phyloP scores from a whole-genome alignment of 2,888 invertebrate species.

The Timandra comae region DNA sequence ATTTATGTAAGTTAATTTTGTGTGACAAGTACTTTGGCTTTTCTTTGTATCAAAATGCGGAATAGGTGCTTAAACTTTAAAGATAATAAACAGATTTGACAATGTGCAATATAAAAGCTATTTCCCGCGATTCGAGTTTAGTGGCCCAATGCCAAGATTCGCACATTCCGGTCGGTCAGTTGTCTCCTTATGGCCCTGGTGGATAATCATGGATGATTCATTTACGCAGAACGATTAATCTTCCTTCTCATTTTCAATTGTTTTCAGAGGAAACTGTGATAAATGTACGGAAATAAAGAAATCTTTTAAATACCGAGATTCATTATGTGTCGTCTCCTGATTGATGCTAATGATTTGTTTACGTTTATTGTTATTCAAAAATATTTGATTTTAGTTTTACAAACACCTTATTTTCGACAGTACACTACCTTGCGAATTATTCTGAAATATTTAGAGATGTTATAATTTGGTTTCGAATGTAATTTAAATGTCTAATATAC shows the following conservation, averaged over 20 bases:
- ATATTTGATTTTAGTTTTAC: no score
- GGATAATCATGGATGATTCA: slow-evolving; percentile 36
- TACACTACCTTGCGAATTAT: no score
- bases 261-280: neutral
- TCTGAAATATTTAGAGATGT: no score
- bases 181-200: slow-evolving; percentile 39
- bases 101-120: slow-evolving; percentile 45
- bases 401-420: no score
- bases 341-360: neutral
- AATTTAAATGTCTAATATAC: no score
- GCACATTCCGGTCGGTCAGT: slow-evolving; percentile 41
- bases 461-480: no score
- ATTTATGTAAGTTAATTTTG: no score
- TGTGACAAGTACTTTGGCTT: no score
- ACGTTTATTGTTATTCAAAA: slow-evolving; percentile 23
- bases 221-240: slow-evolving; percentile 18
- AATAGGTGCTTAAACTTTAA: neutral
- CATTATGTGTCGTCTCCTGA: neutral
- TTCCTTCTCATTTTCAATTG: slow-evolving; percentile 10
- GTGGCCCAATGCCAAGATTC: slow-evolving; percentile 51
- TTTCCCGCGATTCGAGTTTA: slow-evolving; percentile 33
- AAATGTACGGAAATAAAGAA: neutral
- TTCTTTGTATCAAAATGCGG: neutral
- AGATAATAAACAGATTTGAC: slow-evolving; percentile 43
- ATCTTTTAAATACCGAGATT: neutral